Evolutionary conservation across 2,113 vertebrate species (phyloP).

Genomic region (Hyperopisus bebe): DNA sequence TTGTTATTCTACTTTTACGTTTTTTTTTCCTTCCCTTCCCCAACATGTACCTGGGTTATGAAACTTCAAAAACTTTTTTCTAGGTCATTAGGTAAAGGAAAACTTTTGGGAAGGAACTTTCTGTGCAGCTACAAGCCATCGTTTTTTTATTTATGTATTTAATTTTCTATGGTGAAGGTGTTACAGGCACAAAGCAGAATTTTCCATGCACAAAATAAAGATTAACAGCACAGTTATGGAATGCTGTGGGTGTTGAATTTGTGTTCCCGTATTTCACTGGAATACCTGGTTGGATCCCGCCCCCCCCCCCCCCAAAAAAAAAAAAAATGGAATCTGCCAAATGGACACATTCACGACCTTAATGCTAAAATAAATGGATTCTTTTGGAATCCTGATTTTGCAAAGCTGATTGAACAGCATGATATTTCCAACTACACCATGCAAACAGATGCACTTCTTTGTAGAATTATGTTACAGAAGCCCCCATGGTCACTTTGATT

Average conservation of each 20-base stretch:
- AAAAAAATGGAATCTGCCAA: neutral
- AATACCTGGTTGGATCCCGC: neutral
- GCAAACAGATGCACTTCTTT: conserved; percentile 52
- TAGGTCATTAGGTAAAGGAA: conserved; percentile 3
- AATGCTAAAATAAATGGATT: neutral
- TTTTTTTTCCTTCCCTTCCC: neutral
- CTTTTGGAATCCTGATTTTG: conserved; percentile 48
- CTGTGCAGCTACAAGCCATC: neutral
- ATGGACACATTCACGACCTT: neutral
- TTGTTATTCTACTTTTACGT: neutral
- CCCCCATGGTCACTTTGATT: conserved; percentile 46
- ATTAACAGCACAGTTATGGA: neutral
- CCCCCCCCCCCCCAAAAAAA: neutral
- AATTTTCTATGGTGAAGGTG: neutral
- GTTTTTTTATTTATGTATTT: neutral
- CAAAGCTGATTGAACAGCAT: conserved; percentile 44
- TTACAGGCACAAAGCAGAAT: neutral
- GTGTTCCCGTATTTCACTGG: neutral
- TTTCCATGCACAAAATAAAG: neutral
- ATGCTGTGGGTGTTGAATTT: neutral
- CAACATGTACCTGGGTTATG: neutral
- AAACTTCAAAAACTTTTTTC: neutral
- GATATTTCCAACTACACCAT: conserved; percentile 40
- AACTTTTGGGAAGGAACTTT: neutral
- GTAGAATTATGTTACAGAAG: conserved; percentile 41